phyloP scores from a whole-genome alignment of 2,113 vertebrate species.

The Lagopus leucura region DNA sequence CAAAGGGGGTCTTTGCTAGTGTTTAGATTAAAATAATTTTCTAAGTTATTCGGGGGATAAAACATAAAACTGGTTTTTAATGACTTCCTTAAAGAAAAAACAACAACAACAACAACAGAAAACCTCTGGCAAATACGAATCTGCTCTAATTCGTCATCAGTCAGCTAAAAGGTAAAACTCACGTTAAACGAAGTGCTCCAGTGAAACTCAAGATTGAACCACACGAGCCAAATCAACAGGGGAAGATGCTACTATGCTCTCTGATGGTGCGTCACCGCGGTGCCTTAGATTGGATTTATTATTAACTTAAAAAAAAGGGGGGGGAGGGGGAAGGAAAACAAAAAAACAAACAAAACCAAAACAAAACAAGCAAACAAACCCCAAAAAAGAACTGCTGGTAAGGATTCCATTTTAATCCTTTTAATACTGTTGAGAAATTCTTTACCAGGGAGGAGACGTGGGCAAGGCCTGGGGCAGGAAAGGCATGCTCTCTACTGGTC shows the following conservation, averaged over 20 bases:
- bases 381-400: conserved; percentile 81
- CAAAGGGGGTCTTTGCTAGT: conserved; percentile 76
- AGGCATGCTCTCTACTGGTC: conserved; percentile 96
- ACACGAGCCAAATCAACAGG: conserved; percentile 75
- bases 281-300: conserved; percentile 74
- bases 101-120: not conserved
- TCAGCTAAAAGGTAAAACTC: conserved; percentile 76
- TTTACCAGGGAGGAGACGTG: conserved; percentile 95
- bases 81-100: not conserved
- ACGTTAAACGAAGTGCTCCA: conserved; percentile 77
- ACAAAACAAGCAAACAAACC: conserved; percentile 72
- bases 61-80: conserved; percentile 72
- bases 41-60: conserved; percentile 69
- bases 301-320: conserved; percentile 59
- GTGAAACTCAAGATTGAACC: conserved; percentile 78
- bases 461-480: conserved; percentile 97
- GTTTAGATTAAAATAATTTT: conserved; percentile 78
- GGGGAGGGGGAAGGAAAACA: conserved; percentile 41
- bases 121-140: conserved; percentile 70
- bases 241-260: conserved; percentile 73
- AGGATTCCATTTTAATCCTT: conserved; percentile 80
- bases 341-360: conserved; percentile 47
- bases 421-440: conserved; percentile 78
- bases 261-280: conserved; percentile 74
- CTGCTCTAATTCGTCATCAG: conserved; percentile 75